Percentiles rank a stretch among this genome's conserved stretches.
Evolutionary conservation across 37 sponge, comb jelly and placozoan species (phyloP).

Genomic region (Theonella swinhoei): DNA sequence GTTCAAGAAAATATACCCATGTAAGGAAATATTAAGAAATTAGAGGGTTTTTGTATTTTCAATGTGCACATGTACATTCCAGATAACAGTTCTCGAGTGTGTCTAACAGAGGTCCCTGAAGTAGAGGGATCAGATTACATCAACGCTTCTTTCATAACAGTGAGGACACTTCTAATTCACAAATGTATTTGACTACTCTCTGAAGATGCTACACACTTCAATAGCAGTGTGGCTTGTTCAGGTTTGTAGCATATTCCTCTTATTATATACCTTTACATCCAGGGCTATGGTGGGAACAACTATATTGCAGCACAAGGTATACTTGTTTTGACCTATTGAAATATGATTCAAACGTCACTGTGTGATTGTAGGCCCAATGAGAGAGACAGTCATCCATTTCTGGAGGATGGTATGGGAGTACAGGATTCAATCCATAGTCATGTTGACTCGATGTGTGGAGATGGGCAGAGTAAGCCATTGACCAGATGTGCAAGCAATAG

Average conservation of each 20-base stretch:
- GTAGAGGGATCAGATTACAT: not conserved
- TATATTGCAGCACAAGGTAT: not conserved
- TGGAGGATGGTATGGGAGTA: constrained; percentile 49
- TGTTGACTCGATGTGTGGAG: constrained; percentile 47
- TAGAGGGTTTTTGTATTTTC: too few relatives aligned
- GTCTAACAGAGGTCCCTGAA: not conserved
- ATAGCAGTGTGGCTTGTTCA: too few relatives aligned
- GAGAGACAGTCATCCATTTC: constrained; percentile 42
- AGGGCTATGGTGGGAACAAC: not conserved
- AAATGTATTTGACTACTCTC: too few relatives aligned
- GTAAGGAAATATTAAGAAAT: not conserved
- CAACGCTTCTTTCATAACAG: not conserved
- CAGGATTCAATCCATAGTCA: constrained; percentile 43
- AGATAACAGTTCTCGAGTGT: not conserved
- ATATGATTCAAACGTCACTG: not conserved
- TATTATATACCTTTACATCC: not conserved
- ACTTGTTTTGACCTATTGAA: not conserved
- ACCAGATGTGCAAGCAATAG: not conserved
- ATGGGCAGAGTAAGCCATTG: constrained; percentile 4
- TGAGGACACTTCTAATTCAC: not conserved
- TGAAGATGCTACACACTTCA: too few relatives aligned
- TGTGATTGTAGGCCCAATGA: constrained; percentile 16
- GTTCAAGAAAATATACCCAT: not conserved
- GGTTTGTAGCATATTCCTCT: too few relatives aligned
- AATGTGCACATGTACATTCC: too few relatives aligned